Percentiles rank a stretch among this genome's conserved stretches.
phyloP scores from a whole-genome alignment of 2,888 invertebrate genomes.

The Brachylomia viminalis region DNA sequence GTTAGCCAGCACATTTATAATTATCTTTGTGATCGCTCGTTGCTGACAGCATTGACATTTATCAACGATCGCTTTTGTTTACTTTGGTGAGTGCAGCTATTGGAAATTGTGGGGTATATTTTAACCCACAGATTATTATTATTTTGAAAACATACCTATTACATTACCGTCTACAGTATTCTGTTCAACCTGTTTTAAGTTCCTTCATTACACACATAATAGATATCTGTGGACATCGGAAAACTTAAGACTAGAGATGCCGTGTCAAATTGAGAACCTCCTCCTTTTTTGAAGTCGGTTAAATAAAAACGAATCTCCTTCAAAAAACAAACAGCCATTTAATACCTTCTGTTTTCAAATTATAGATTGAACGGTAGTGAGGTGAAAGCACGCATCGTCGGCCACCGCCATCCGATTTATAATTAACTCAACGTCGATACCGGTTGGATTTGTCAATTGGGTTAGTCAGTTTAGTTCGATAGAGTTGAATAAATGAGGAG shows the following conservation, averaged over 20 bases:
- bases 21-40: slow-evolving; percentile 56
- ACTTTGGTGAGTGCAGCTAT: slow-evolving; percentile 9
- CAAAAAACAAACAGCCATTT: background rate
- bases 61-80: slow-evolving; percentile 31
- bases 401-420: slow-evolving; percentile 46
- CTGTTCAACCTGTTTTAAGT: too few species aligned
- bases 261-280: too few species aligned
- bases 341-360: background rate
- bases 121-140: background rate
- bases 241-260: too few species aligned
- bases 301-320: background rate
- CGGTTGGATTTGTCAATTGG: slow-evolving; percentile 50
- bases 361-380: slow-evolving; percentile 15
- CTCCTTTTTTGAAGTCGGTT: too few species aligned
- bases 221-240: too few species aligned
- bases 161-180: too few species aligned
- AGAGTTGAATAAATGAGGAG: slow-evolving; percentile 39
- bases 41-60: slow-evolving; percentile 28
- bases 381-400: slow-evolving; percentile 31
- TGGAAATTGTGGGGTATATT: background rate
- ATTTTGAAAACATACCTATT: background rate
- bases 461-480: slow-evolving; percentile 19
- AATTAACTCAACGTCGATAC: slow-evolving; percentile 48
- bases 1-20: slow-evolving; percentile 63
- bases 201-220: too few species aligned